phyloP scores from a whole-genome alignment of 2,113 vertebrate species.

The Fulica atra region DNA sequence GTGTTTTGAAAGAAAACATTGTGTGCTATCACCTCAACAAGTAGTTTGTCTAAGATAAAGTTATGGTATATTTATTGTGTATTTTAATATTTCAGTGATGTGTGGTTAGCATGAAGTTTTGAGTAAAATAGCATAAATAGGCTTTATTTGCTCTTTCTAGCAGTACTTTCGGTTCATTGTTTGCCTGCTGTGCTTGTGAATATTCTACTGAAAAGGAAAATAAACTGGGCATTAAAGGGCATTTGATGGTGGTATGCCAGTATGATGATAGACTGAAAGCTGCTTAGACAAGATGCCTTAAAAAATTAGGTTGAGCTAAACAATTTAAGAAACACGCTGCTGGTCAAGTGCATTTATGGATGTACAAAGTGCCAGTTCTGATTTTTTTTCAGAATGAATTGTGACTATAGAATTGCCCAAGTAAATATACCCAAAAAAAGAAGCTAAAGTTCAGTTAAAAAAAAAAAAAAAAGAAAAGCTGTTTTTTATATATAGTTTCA shows the following conservation, averaged over 20 bases:
- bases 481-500: not conserved
- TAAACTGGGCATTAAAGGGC: not conserved
- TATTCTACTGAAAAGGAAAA: not conserved
- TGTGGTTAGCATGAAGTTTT: not conserved
- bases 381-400: not conserved
- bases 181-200: not conserved
- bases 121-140: not conserved
- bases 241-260: not conserved
- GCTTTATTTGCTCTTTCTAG: not conserved
- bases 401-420: not conserved
- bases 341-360: not conserved
- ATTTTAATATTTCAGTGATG: not conserved
- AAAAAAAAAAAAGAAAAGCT: not conserved
- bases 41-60: not conserved
- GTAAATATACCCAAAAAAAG: not conserved
- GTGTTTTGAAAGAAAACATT: not conserved
- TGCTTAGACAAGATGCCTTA: not conserved
- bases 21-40: not conserved
- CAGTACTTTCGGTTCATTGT: not conserved
- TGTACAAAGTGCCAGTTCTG: not conserved
- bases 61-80: not conserved
- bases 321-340: not conserved
- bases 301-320: not conserved
- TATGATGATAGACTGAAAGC: not conserved
- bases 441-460: not conserved